Evolutionary conservation across 2,797 vertebrate species (phyloP), one percentile per base, ranked within the genome.

Genomic region (Botia almorhae): DNA sequence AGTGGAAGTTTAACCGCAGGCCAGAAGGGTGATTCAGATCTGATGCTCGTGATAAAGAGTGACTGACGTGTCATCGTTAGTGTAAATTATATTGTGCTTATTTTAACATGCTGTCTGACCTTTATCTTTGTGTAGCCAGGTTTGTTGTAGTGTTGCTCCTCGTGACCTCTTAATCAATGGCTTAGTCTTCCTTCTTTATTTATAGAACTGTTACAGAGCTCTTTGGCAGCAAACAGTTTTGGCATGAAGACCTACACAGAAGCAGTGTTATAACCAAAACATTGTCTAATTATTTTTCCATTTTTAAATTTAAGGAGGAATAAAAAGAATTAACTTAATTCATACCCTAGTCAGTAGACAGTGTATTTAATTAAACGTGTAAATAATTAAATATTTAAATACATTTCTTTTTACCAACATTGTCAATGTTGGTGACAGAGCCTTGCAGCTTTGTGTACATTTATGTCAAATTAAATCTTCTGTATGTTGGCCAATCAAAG

Each of bases 121-220:
- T 17, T 56, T 33, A 76, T 50, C 63, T 68, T 76, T 43, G 19
- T 68, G 33, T 39, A 48, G 23, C 3, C 36, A n/a, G 3, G 7
- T 67, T 68, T 53, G 36, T 46, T 58, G 46, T 46, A 58, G 51
- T n/a, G 64, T n/a, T 43, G 36, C 50, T 56, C 50, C 74, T 71
- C 39, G 7, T 83, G 83, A 78, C 73, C 21, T 78, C 48, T 80
- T 61, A 65, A 53, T 26, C 43, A 63, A 13, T 67, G 19, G 36
- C 16, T 69, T 68, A 67, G 33, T 56, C 26, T 68, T 74, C 50
- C 58, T 58, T 43, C 43, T 61, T 26, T 17, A 78, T 87, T 76
- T 61, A 76, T 81, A 67, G 70, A 13, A 65, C 51, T 53, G 71
- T 75, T 83, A 86, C 26, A 58, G 61, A 69, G 60, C 48, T 21